Evolutionary conservation across 2,888 invertebrate species (phyloP), one percentile per base, ranked within the genome.

Genomic region (Nowickia ferox): DNA sequence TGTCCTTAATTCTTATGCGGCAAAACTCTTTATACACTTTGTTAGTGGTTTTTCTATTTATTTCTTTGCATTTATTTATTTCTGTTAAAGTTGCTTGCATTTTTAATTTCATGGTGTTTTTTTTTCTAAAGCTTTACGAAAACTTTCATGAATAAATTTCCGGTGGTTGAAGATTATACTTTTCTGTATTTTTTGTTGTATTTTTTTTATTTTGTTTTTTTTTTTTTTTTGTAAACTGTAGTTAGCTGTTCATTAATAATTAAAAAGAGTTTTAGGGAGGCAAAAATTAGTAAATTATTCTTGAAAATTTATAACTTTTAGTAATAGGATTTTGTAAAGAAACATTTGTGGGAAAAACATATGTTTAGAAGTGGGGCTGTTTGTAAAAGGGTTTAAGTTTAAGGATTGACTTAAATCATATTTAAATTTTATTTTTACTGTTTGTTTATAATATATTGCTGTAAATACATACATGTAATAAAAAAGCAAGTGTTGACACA

Each of bases 1-100:
- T 74, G 81, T 15, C 57, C 85, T 74, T 82, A 85, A 85, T 85
- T 78, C 78, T 72, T 63, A 88, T 87, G 87, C 87, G 87, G 87
- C 74, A 85, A 87, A 75, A 79, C 86, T 79, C 84, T 87, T 87
- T 86, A 84, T 84, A 82, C 77, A 82, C 30, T 55, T 66, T 79
- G 53, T 71, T 74, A 17, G 30, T 77, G 1, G 65, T 51, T 68
- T 59, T 9, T 80, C 55, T 63, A 63, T 55, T 44, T 63, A 17
- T 30, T 30, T 38, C 48, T 63, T 63, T 76, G n/a, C 30, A 53
- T 84, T 46, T 65, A 53, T 66, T 57, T 71, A 15, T 63, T 85
- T 68, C 66, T 78, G 83, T 79, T 65, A 74, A 84, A 87, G 59
- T 84, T 80, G 61, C 81, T 80, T 63, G 80, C 84, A 85, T 84